phyloP scores from a whole-genome alignment of 1,140 invertebrate species.

The Ceratina calcarata region DNA sequence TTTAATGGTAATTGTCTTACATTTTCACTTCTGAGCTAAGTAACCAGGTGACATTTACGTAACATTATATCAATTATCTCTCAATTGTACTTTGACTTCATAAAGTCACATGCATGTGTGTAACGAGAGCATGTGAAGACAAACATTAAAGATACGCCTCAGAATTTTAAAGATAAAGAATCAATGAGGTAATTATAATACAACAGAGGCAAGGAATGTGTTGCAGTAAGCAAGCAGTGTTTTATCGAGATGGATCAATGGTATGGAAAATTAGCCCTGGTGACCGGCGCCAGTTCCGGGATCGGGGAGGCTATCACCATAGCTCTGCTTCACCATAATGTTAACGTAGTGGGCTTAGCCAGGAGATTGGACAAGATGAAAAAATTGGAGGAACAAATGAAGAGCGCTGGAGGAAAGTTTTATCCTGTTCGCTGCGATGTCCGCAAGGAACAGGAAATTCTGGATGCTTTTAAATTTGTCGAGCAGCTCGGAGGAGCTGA shows the following conservation, averaged over 20 bases:
- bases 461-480: conserved; percentile 82
- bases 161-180: neutral
- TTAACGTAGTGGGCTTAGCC: conserved; percentile 83
- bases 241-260: conserved; percentile 83
- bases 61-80: too few relatives aligned
- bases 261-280: conserved; percentile 84
- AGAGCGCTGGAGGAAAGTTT: conserved; percentile 60
- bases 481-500: conserved; percentile 83
- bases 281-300: conserved; percentile 87
- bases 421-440: conserved; percentile 82
- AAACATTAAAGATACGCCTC: too few relatives aligned
- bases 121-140: too few relatives aligned
- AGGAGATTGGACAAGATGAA: conserved; percentile 79
- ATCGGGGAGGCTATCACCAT: conserved; percentile 84
- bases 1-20: too few relatives aligned
- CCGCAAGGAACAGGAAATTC: conserved; percentile 82
- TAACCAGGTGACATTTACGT: too few relatives aligned
- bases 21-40: too few relatives aligned
- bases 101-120: too few relatives aligned
- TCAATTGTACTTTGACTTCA: too few relatives aligned
- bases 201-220: neutral
- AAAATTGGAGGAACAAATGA: conserved; percentile 46
- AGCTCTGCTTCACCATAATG: conserved; percentile 82
- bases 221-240: neutral
- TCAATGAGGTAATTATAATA: neutral